These are phyloP conservation scores for Desmodus rotundus DNA, from an alignment of 2,113 vertebrate genomes.

Conservation along the genomic window DNA sequence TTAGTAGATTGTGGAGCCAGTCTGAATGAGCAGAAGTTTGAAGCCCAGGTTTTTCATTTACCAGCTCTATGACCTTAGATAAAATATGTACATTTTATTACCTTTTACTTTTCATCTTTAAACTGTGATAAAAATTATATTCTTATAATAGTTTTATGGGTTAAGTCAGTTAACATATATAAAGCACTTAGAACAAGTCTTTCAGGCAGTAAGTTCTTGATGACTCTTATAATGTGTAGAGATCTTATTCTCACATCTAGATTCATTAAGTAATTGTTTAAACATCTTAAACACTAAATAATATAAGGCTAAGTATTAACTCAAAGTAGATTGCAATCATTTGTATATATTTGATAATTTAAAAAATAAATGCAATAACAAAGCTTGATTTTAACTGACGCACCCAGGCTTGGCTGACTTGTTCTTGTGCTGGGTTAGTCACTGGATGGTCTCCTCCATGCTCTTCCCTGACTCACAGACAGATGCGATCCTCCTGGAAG, in stretches of 20 bases:
- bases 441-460: neutral
- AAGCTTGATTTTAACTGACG: neutral
- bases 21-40: neutral
- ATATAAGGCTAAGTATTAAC: neutral
- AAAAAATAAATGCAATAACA: neutral
- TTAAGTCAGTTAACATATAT: neutral
- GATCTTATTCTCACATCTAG: neutral
- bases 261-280: neutral
- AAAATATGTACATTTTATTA: neutral
- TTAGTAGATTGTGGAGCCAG: neutral
- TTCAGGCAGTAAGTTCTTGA: neutral
- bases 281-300: neutral
- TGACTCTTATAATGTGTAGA: neutral
- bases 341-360: neutral
- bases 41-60: neutral
- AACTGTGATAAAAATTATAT: neutral
- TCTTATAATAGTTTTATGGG: neutral
- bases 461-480: neutral
- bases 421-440: neutral
- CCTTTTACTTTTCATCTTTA: neutral
- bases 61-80: neutral
- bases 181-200: neutral
- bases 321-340: neutral
- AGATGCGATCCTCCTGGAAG: neutral
- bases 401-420: neutral